Conservation (phyloP, 2,113 vertebrate species). For the Microtus pennsylvanicus region DNA sequence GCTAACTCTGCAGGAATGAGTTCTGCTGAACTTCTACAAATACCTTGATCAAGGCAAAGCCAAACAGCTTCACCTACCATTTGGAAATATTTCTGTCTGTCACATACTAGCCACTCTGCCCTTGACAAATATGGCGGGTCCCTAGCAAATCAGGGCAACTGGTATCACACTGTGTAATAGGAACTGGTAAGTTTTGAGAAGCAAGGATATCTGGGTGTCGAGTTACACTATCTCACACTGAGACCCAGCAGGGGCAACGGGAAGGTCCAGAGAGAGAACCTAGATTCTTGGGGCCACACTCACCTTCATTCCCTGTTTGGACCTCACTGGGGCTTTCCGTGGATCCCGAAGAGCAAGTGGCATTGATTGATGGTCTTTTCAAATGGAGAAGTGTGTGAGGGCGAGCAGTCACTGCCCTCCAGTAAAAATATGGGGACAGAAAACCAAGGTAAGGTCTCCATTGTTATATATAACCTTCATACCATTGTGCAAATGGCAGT, state of each 20-base stretch:
- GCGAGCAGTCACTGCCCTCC: neutral
- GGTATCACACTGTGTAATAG: too few species aligned
- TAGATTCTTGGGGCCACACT: neutral
- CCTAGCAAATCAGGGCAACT: too few species aligned
- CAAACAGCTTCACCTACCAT: too few species aligned
- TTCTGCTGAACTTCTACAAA: neutral
- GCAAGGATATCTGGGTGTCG: neutral
- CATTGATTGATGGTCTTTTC: neutral
- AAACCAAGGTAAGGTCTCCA: neutral
- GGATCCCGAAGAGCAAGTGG: neutral
- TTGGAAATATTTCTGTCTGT: neutral
- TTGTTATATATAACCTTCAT: rapidly evolving
- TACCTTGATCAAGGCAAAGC: neutral
- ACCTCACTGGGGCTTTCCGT: neutral
- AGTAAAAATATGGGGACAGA: neutral
- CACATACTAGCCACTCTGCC: rapidly evolving
- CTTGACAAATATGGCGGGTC: neutral
- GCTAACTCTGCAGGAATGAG: neutral
- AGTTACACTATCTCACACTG: neutral
- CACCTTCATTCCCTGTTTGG: neutral
- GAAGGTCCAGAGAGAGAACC: too few species aligned
- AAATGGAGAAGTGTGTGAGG: too few species aligned
- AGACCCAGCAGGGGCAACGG: neutral
- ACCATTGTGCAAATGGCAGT: neutral
- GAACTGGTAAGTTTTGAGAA: rapidly evolving